These are phyloP conservation scores for Megaptera novaeangliae DNA, from an alignment of 2,113 vertebrate species.

Conservation along the genomic window DNA sequence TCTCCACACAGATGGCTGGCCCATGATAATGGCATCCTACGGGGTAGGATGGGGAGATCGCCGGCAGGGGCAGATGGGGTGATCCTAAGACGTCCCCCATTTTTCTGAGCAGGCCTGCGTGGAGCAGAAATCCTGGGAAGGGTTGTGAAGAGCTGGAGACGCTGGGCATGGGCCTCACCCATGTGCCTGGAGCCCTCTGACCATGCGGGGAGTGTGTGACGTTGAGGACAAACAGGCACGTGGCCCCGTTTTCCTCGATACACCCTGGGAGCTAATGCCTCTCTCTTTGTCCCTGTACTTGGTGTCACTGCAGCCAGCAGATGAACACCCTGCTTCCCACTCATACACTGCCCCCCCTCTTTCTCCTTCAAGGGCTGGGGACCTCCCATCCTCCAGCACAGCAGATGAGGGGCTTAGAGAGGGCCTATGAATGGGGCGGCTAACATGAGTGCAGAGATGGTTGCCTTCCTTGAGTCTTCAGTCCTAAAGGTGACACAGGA, in stretches of 20 bases:
- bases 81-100: neutral
- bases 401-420: neutral
- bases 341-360: neutral
- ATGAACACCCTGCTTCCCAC: neutral
- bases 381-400: neutral
- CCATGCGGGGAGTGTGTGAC: neutral
- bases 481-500: neutral
- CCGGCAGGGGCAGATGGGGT: neutral
- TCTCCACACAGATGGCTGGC: neutral
- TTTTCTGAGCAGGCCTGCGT: neutral
- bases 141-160: neutral
- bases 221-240: neutral
- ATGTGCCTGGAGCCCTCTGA: neutral
- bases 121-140: neutral
- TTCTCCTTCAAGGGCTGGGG: neutral
- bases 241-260: neutral
- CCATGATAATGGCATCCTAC: neutral
- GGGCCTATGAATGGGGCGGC: neutral
- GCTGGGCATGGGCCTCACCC: neutral
- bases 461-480: neutral
- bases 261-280: neutral
- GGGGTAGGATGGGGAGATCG: neutral
- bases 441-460: neutral
- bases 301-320: neutral
- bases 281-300: neutral